Evolutionary conservation across 2,888 invertebrate genomes (phyloP).

Genomic region (Ceratothoa steindachneri): DNA sequence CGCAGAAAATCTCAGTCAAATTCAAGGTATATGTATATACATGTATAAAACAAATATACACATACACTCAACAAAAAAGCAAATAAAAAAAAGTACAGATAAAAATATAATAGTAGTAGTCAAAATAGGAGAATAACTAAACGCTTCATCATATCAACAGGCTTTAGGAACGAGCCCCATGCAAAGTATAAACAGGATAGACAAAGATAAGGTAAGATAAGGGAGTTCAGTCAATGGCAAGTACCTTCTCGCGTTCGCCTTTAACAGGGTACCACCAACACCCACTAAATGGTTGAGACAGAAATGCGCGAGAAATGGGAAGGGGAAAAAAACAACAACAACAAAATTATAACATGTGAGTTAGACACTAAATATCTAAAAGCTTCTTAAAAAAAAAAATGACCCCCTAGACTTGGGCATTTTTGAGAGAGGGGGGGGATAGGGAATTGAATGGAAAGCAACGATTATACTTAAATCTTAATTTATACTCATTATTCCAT

Average conservation of each 20-base stretch:
- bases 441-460: no score
- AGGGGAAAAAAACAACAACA: slow-evolving; percentile 25
- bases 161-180: slow-evolving; percentile 1
- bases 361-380: slow-evolving; percentile 24
- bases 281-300: slow-evolving; percentile 42
- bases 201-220: slow-evolving; percentile 25
- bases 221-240: slow-evolving; percentile 5
- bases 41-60: not conserved
- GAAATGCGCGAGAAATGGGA: slow-evolving; percentile 38
- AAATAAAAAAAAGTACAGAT: not conserved
- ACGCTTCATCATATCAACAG: no score
- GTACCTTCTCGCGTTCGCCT: slow-evolving; percentile 47
- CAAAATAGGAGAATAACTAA: no score
- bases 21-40: slow-evolving; percentile 13
- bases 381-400: not conserved
- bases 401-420: no score
- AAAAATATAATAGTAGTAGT: not conserved
- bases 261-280: slow-evolving; percentile 48
- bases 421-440: no score
- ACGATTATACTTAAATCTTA: no score
- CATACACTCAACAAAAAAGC: not conserved
- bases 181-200: not conserved
- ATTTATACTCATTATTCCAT: no score
- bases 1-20: no score
- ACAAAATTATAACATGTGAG: slow-evolving; percentile 16